phyloP scores from a whole-genome alignment of 1,140 invertebrate species.

The Zaprionus gabonicus region DNA sequence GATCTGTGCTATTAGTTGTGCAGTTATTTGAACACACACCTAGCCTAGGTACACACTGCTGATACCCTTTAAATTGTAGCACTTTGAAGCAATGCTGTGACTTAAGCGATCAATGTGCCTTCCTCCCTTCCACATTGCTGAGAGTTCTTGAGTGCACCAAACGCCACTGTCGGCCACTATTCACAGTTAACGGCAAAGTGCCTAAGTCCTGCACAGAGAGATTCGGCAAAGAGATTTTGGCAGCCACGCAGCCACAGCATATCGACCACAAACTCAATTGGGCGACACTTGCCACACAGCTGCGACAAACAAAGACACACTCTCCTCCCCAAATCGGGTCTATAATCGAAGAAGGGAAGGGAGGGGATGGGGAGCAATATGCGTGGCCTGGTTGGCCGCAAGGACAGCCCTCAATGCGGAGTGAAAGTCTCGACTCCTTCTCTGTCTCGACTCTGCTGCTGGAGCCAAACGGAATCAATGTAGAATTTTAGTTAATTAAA shows the following conservation, averaged over 20 bases:
- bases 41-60: no score
- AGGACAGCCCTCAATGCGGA: neutral
- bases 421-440: slow-evolving; percentile 8
- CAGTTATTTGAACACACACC: neutral
- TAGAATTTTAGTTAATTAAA: slow-evolving; percentile 76
- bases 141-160: neutral
- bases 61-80: no score
- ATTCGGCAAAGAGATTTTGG: neutral
- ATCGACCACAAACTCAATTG: slow-evolving; percentile 31
- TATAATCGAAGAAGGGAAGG: slow-evolving; percentile 2
- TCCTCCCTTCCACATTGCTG: neutral
- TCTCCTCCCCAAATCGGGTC: neutral
- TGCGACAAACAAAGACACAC: neutral
- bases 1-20: neutral
- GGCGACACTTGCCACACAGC: slow-evolving; percentile 31
- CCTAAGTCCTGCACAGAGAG: neutral
- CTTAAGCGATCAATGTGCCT: neutral
- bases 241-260: neutral
- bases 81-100: neutral
- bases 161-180: neutral
- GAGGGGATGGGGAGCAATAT: neutral
- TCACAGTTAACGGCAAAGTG: neutral
- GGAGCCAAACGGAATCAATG: slow-evolving; percentile 44
- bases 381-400: slow-evolving; percentile 28
- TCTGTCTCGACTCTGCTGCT: neutral